These are phyloP conservation scores for Nomada goodeniana DNA, from an alignment of 2,888 invertebrate species.

Conservation along the genomic window DNA sequence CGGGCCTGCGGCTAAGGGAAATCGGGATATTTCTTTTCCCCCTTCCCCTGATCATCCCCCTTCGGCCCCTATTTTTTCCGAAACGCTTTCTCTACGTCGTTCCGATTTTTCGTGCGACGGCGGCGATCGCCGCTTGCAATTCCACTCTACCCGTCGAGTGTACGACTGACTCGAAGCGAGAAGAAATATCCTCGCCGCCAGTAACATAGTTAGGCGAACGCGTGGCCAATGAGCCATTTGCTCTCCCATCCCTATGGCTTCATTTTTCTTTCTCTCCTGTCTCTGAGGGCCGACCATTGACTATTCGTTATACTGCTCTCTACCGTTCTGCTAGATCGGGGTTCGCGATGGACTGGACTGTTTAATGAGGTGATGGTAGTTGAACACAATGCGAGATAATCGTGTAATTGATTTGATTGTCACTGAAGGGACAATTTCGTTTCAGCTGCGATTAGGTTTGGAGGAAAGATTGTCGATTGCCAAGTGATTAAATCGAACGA, in stretches of 20 bases:
- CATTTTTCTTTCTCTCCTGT: constrained; percentile 70
- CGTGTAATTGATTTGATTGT: neutral
- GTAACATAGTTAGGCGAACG: constrained; percentile 80
- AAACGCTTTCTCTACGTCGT: constrained; percentile 29
- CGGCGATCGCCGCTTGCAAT: constrained; percentile 71
- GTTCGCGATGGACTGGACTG: neutral
- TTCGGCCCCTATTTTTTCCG: constrained; percentile 29
- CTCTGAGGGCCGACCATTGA: constrained; percentile 20
- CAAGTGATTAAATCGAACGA: too few species aligned
- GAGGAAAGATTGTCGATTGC: too few species aligned
- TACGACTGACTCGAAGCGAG: constrained; percentile 60
- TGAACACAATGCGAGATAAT: neutral
- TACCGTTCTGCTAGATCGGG: neutral
- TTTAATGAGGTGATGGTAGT: neutral
- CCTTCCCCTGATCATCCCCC: neutral
- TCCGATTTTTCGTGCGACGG: constrained; percentile 16
- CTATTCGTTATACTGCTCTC: constrained; percentile 30
- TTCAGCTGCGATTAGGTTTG: neutral
- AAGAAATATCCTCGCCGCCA: constrained; percentile 78
- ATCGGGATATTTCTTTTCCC: constrained; percentile 62
- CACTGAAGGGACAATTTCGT: too few species aligned
- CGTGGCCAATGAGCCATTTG: constrained; percentile 82
- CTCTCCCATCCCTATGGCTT: constrained; percentile 73
- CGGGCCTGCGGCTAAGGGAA: constrained; percentile 72
- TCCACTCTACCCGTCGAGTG: constrained; percentile 45